Conservation (phyloP, 2,113 vertebrate species). For the Prunella fulvescens region DNA sequence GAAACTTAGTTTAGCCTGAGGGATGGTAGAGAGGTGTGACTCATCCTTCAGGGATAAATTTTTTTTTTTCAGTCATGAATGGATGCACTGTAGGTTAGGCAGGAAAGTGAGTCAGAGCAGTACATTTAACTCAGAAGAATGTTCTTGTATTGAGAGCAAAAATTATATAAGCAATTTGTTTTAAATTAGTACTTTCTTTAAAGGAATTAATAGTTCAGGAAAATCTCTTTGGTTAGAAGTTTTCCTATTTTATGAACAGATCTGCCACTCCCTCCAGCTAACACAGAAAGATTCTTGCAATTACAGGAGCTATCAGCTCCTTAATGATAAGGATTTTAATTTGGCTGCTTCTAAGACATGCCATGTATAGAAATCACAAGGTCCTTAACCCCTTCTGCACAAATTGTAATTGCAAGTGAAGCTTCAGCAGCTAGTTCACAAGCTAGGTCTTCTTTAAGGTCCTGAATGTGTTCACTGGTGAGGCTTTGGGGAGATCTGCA, state of each 20-base stretch:
- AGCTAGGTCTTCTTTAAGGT: background rate
- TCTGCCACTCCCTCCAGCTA: background rate
- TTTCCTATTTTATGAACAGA: background rate
- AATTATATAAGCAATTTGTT: background rate
- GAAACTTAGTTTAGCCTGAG: background rate
- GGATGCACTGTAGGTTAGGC: background rate
- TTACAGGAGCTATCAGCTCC: constrained; percentile 24
- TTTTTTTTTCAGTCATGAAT: background rate
- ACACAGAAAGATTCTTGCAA: background rate
- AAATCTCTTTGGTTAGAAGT: background rate
- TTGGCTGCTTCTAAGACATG: background rate
- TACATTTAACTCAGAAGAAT: background rate
- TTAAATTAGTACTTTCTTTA: background rate
- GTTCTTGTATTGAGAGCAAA: background rate
- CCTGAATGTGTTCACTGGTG: background rate
- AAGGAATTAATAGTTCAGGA: background rate
- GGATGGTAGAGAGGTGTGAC: background rate
- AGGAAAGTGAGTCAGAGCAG: background rate
- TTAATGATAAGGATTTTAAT: constrained; percentile 50
- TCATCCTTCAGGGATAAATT: background rate
- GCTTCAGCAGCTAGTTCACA: background rate
- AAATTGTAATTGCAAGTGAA: constrained; percentile 11
- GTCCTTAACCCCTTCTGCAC: background rate
- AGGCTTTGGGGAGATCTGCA: background rate
- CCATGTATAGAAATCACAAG: constrained; percentile 28